phyloP scores from a whole-genome alignment of 2,797 vertebrate species.

The Gallinago solitaria region DNA sequence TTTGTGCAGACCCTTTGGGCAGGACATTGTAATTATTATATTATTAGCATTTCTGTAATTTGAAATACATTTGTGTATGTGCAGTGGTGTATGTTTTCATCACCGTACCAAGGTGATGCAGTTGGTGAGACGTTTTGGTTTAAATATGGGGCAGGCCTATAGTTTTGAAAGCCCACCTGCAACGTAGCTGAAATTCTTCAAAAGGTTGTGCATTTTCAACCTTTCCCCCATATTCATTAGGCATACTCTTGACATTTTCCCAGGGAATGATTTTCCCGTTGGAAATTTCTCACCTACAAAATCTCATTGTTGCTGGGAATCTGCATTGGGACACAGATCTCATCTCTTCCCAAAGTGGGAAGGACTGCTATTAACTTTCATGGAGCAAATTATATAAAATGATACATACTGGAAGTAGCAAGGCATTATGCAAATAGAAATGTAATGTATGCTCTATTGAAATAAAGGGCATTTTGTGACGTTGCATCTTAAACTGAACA shows the following conservation, averaged over 20 bases:
- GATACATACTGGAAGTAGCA: not conserved
- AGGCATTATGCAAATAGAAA: not conserved
- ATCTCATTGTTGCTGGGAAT: not conserved
- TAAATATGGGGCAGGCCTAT: not conserved
- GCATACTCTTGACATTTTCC: not conserved
- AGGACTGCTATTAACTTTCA: not conserved
- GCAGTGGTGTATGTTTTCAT: not conserved
- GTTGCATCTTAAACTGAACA: not conserved
- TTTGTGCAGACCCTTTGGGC: not conserved
- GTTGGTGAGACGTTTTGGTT: not conserved
- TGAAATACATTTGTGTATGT: not conserved
- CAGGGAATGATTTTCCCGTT: not conserved
- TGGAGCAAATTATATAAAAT: not conserved
- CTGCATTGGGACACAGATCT: not conserved
- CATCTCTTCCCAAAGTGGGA: not conserved
- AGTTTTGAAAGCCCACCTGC: not conserved
- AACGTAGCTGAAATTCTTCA: not conserved
- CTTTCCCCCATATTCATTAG: not conserved
- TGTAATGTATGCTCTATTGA: not conserved
- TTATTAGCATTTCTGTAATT: not conserved
- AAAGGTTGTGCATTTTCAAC: not conserved
- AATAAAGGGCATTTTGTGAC: not conserved
- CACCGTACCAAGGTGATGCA: not conserved
- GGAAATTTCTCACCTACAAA: not conserved
- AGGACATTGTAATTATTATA: not conserved